Conservation (phyloP, 2,797 vertebrate species). For the Channallabes apus region DNA sequence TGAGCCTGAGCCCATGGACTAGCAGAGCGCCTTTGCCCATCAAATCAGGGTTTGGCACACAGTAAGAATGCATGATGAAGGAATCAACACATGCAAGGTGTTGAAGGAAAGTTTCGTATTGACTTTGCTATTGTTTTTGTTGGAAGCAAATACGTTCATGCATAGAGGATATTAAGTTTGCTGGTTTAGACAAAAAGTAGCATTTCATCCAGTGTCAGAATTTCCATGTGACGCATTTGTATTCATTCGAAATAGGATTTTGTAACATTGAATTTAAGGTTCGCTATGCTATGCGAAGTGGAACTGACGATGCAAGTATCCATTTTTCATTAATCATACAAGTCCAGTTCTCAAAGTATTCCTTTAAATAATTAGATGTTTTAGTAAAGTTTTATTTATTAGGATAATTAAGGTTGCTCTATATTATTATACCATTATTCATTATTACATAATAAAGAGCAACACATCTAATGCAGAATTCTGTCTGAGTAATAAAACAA, state of each 20-base stretch:
- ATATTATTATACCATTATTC: not conserved
- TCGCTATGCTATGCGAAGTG: slow-evolving; percentile 2
- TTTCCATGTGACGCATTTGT: not conserved
- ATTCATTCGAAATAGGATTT: not conserved
- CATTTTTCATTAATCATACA: not conserved
- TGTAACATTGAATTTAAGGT: not conserved
- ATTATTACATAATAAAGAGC: slow-evolving; percentile 3
- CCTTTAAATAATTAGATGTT: slow-evolving; percentile 7
- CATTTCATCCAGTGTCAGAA: not conserved
- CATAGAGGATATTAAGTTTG: not conserved
- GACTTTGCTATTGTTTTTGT: not conserved
- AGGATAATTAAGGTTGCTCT: slow-evolving; percentile 24
- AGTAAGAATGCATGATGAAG: slow-evolving; percentile 30
- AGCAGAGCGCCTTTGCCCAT: slow-evolving; percentile 31
- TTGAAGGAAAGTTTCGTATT: slow-evolving; percentile 7
- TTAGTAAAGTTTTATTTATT: slow-evolving; percentile 24
- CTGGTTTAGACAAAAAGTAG: slow-evolving; percentile 4
- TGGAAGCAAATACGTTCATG: not conserved
- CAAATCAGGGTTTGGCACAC: not conserved
- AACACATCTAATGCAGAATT: not conserved
- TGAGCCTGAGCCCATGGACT: slow-evolving; percentile 81
- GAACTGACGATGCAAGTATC: not conserved
- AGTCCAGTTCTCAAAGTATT: not conserved
- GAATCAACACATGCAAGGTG: not conserved
- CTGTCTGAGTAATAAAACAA: not conserved